Evolutionary conservation across 2,113 vertebrate genomes (phyloP).

Genomic region (Burhinus bistriatus): DNA sequence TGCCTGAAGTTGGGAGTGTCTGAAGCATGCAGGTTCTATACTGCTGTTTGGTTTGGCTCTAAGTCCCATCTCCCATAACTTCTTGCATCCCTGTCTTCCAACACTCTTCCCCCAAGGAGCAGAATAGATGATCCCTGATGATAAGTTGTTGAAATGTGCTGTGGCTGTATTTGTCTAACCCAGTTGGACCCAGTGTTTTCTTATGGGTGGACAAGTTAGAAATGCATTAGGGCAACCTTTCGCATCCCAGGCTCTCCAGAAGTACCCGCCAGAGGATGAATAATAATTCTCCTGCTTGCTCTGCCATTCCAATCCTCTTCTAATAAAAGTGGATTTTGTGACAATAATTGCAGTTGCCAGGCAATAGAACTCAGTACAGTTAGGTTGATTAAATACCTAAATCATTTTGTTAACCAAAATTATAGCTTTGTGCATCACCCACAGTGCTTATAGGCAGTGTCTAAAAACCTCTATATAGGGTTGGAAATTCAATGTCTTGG

Average conservation of each 20-base stretch:
- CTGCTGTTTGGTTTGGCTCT: not conserved
- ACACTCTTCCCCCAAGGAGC: not conserved
- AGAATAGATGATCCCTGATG: not conserved
- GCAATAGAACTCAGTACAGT: not conserved
- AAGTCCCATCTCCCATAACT: not conserved
- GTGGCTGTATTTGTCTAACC: not conserved
- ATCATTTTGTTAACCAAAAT: not conserved
- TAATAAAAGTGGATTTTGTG: not conserved
- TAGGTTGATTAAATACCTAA: not conserved
- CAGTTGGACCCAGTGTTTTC: not conserved
- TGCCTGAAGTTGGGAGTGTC: not conserved
- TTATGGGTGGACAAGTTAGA: not conserved
- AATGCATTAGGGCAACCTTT: not conserved
- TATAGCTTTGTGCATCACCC: not conserved
- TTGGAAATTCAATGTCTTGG: not conserved
- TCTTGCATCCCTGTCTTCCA: not conserved
- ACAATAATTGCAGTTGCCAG: not conserved
- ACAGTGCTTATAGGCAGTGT: not conserved
- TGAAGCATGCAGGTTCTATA: not conserved
- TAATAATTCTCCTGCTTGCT: not conserved
- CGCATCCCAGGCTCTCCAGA: not conserved
- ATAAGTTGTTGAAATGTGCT: not conserved
- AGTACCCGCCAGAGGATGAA: not conserved
- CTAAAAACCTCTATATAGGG: not conserved
- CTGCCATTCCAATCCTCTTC: not conserved